Percentiles rank a stretch among this genome's conserved stretches.
phyloP scores from a whole-genome alignment of 2,888 invertebrate genomes.

The Fabriciana adippe region DNA sequence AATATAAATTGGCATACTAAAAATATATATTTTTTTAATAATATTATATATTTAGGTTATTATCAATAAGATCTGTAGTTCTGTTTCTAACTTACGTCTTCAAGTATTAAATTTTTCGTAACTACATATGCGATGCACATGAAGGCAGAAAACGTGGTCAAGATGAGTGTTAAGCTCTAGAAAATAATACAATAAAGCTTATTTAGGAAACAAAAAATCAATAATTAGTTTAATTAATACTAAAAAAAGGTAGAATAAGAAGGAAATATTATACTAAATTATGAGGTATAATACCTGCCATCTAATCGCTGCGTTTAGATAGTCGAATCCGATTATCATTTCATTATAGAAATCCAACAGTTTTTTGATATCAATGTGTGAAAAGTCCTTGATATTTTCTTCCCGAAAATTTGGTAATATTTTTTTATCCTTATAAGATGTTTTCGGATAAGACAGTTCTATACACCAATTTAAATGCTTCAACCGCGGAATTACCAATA shows the following conservation, averaged over 20 bases:
- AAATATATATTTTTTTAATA: background rate
- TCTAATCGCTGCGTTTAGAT: conserved; percentile 59
- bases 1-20: background rate
- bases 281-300: conserved; percentile 55
- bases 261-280: no score
- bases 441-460: no score
- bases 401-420: background rate
- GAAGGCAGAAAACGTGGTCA: background rate
- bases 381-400: conserved; percentile 33
- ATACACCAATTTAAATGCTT: no score
- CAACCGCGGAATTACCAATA: no score
- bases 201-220: no score
- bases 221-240: no score
- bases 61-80: background rate
- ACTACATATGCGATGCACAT: background rate
- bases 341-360: conserved; percentile 59
- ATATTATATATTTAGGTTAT: background rate
- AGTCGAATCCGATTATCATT: conserved; percentile 55
- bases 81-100: background rate
- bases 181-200: background rate
- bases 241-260: no score
- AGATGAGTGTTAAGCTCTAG: background rate
- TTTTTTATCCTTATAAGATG: no score
- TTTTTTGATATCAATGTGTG: conserved; percentile 32
- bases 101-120: background rate